Conservation (phyloP, 1,140 invertebrate species). For the Meloidogyne floridensis region DNA sequence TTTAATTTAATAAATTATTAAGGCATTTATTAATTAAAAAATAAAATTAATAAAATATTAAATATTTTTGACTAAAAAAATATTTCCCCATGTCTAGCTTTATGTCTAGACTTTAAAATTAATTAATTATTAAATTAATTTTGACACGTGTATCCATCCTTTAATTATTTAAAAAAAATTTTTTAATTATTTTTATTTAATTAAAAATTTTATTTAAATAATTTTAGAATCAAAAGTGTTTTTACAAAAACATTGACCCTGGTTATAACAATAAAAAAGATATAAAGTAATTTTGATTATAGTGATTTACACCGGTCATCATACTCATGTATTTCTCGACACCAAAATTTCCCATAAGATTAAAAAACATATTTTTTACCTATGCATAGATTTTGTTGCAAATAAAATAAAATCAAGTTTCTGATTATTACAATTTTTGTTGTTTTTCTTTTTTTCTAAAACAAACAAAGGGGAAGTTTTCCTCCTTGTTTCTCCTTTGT, state of each 20-base stretch:
- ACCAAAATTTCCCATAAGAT: too few relatives aligned
- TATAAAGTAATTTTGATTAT: neutral
- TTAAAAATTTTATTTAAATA: too few relatives aligned
- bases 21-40: too few relatives aligned
- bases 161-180: neutral
- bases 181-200: too few relatives aligned
- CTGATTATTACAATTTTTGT: neutral
- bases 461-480: neutral
- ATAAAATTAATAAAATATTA: too few relatives aligned
- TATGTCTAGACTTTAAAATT: neutral
- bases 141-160: neutral
- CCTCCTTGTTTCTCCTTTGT: neutral
- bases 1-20: too few relatives aligned
- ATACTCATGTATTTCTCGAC: too few relatives aligned
- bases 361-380: neutral
- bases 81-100: too few relatives aligned
- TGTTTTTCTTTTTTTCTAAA: neutral
- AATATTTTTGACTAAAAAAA: too few relatives aligned
- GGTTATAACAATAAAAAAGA: neutral
- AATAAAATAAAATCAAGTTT: neutral
- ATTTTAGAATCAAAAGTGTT: too few relatives aligned
- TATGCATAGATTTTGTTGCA: slow-evolving; percentile 24
- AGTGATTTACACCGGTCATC: too few relatives aligned
- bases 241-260: neutral
- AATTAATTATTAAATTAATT: neutral